A percentile compares a stretch with the other conserved stretches of the same genome.
These are phyloP conservation scores for Drosophila takahashii DNA, from an alignment of 1,140 invertebrate genomes.

Conservation along the genomic window DNA sequence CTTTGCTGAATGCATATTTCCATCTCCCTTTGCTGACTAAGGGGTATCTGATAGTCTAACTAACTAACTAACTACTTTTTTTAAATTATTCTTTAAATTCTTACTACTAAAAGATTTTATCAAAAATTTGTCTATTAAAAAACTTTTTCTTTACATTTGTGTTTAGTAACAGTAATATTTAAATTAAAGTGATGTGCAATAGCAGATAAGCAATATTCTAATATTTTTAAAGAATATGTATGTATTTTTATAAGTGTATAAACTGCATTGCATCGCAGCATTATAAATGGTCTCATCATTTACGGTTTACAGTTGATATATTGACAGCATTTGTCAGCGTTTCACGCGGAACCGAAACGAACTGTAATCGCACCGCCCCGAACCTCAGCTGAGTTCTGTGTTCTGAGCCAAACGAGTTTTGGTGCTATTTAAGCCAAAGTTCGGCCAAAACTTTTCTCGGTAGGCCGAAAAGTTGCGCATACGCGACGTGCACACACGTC, in stretches of 20 bases:
- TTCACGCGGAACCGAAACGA: slow-evolving; percentile 39
- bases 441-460: slow-evolving; percentile 39
- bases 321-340: slow-evolving; percentile 76
- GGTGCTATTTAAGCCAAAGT: slow-evolving; percentile 40
- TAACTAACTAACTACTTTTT: no score
- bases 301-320: slow-evolving; percentile 69
- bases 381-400: slow-evolving; percentile 1
- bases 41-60: no score
- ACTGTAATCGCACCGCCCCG: slow-evolving; percentile 18
- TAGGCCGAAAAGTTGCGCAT: slow-evolving; percentile 49
- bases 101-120: no score
- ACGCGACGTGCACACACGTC: slow-evolving; percentile 38
- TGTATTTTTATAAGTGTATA: not conserved
- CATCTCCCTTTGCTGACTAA: no score
- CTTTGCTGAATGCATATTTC: no score
- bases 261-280: slow-evolving; percentile 39
- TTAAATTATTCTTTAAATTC: no score
- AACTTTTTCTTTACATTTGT: no score
- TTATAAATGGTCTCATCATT: slow-evolving; percentile 76
- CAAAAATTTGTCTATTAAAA: no score
- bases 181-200: no score
- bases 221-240: no score
- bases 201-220: no score
- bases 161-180: no score
- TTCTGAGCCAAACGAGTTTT: not conserved